Evolutionary conservation across 2,888 invertebrate genomes (phyloP), one percentile per base, ranked within the genome.

Genomic region (Orthosia gothica): DNA sequence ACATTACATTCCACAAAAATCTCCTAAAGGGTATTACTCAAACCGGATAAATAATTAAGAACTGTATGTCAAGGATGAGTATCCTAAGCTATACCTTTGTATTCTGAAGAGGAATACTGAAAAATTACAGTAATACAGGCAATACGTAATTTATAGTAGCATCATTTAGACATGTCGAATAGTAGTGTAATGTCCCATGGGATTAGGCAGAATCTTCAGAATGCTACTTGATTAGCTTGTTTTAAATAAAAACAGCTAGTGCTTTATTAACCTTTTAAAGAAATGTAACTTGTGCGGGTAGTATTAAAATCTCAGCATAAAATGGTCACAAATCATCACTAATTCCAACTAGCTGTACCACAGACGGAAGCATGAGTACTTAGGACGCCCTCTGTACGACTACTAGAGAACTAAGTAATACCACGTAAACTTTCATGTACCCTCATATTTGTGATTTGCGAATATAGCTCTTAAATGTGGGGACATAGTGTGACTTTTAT

Each of bases 301-400:
- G 5, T 16, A 32, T 47, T 32, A 20, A 47, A 61, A 20, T n/a
- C 1, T 5, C 2, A 1, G 47, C 63, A 40, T 83, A 72, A 84
- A 83, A 81, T 84, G 79, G 84, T 70, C 81, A 79, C 58, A 66
- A 63, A 7, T 69, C 54, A 79, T 81, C 81, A 83, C 84, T 84
- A 79, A 83, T 70, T 71, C 74, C 70, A 73, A 84, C 54, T 81
- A 81, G 83, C 59, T 72, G 62, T 84, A 74, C 63, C 64, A 69
- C 81, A 50, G 80, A 72, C 72, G 59, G 66, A 70, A 81, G 83
- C 83, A 83, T 83, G 83, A 62, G 82, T 82, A 82, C 70, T 68
- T 83, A 82, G 68, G 83, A 64, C 62, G 75, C 74, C 61, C 70
- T 66, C 61, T 74, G 70, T 75, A 71, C 75, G 15, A 79, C 49